These are phyloP conservation scores for Heliconius ismenius DNA, from an alignment of 2,888 invertebrate species.

Conservation along the genomic window DNA sequence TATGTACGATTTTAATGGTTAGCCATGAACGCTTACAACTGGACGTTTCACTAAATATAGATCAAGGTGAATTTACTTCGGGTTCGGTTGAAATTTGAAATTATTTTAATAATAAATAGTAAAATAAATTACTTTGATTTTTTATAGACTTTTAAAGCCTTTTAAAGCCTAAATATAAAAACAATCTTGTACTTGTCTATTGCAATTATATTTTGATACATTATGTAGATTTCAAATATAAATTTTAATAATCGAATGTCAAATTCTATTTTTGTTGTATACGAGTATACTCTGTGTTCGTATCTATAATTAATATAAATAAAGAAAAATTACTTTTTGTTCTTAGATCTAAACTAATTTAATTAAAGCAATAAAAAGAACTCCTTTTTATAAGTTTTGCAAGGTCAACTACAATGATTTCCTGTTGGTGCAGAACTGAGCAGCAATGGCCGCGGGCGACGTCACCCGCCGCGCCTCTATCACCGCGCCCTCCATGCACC, in stretches of 20 bases:
- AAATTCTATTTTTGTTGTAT: no score
- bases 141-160: no score
- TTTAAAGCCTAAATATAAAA: no score
- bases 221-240: no score
- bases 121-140: no score
- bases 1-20: neutral
- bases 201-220: no score
- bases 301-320: neutral
- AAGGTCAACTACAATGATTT: slow-evolving; percentile 17
- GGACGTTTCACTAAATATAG: slow-evolving; percentile 21
- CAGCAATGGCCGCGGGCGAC: slow-evolving; percentile 75
- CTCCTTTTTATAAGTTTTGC: neutral
- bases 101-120: no score
- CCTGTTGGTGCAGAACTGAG: slow-evolving; percentile 49
- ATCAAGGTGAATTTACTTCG: slow-evolving; percentile 5
- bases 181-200: no score
- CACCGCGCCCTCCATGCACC: slow-evolving; percentile 78
- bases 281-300: no score
- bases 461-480: slow-evolving; percentile 78
- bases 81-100: no score
- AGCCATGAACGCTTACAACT: slow-evolving; percentile 11
- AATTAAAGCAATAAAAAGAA: no score
- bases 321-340: neutral
- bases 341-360: neutral
- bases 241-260: no score